phyloP scores from a whole-genome alignment of 2,113 vertebrate genomes.

The Myanophis thanlyinensis region DNA sequence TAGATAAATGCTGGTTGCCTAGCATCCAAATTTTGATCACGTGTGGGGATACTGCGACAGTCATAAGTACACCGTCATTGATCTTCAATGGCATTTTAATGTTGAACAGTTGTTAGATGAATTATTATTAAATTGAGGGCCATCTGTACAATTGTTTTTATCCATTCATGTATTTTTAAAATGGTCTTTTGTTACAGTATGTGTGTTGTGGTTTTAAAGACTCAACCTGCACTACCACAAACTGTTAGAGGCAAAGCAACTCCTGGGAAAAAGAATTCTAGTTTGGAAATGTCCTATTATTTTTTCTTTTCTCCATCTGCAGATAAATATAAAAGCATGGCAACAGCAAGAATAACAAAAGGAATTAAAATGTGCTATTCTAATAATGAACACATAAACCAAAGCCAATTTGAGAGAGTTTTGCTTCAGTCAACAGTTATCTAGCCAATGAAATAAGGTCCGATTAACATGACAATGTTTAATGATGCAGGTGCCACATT shows the following conservation, averaged over 20 bases:
- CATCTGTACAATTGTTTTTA: background rate
- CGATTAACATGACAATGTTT: background rate
- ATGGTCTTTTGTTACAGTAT: conserved; percentile 28
- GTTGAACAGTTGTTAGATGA: background rate
- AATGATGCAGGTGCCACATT: background rate
- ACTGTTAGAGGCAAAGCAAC: conserved; percentile 52
- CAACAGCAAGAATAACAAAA: conserved; percentile 37
- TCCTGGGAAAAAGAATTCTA: conserved; percentile 40
- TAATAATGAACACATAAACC: conserved; percentile 42
- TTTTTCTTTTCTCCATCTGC: conserved; percentile 59
- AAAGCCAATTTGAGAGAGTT: conserved; percentile 10
- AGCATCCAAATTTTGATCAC: background rate
- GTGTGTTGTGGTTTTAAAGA: conserved; percentile 33
- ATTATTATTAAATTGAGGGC: background rate
- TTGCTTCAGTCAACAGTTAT: conserved; percentile 25
- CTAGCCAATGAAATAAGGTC: conserved; percentile 48
- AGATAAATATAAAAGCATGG: conserved; percentile 56
- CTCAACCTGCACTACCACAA: conserved; percentile 36
- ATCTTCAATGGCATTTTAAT: too few species aligned
- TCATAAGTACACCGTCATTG: background rate
- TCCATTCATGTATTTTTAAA: background rate
- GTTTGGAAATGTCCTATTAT: conserved; percentile 60
- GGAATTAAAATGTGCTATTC: conserved; percentile 51
- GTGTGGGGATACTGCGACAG: background rate
- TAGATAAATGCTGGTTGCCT: background rate